Percentiles rank a stretch among this genome's conserved stretches.
These are phyloP conservation scores for Andricus curvator DNA, from an alignment of 2,888 invertebrate genomes.

Conservation along the genomic window DNA sequence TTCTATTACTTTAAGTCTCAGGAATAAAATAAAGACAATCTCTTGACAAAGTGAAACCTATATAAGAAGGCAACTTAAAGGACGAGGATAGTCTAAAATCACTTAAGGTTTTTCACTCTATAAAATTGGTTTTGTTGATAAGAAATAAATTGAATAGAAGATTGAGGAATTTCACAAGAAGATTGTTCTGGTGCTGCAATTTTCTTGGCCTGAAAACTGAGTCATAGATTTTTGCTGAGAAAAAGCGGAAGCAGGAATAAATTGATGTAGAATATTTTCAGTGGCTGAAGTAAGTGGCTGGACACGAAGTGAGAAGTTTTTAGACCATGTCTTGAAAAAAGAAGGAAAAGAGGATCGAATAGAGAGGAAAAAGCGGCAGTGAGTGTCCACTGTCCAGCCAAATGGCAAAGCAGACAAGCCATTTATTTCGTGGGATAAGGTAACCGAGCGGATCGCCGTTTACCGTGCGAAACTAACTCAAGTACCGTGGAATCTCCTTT, in stretches of 20 bases:
- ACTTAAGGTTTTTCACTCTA: background rate
- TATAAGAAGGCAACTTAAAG: background rate
- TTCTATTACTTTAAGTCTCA: background rate
- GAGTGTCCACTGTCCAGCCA: background rate
- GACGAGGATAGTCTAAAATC: background rate
- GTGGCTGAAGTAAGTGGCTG: conserved; percentile 16
- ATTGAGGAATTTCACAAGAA: background rate
- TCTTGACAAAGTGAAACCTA: background rate
- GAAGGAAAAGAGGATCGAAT: background rate
- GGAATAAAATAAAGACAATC: background rate
- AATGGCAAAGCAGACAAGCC: conserved; percentile 12
- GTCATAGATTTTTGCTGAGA: background rate
- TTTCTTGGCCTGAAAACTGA: conserved; percentile 6
- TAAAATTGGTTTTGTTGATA: background rate
- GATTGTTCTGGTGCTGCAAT: conserved; percentile 14
- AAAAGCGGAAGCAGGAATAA: conserved; percentile 31
- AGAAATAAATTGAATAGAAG: conserved; percentile 26
- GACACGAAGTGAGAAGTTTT: conserved; percentile 10
- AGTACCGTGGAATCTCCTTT: conserved; percentile 20
- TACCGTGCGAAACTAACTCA: conserved; percentile 26
- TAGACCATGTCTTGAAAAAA: conserved; percentile 2
- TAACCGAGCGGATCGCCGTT: background rate
- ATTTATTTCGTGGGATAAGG: conserved; percentile 17
- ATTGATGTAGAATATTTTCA: conserved; percentile 25
- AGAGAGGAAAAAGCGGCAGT: background rate